Conservation (phyloP, 2,888 invertebrate genomes). For the Tachina lurida region DNA sequence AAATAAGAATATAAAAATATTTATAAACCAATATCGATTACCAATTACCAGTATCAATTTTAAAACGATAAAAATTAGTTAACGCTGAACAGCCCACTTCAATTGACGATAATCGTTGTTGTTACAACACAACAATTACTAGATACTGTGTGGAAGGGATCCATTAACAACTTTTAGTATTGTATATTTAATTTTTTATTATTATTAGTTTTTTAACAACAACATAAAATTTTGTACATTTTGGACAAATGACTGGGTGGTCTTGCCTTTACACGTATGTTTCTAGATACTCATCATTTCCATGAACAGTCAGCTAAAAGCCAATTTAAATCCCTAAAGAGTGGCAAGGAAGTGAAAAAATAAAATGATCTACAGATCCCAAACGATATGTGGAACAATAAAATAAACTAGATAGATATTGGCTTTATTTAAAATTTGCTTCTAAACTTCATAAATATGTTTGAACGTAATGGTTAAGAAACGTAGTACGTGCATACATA, state of each 20-base stretch:
- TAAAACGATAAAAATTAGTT: conserved; percentile 57
- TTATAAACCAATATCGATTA: conserved; percentile 54
- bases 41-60: conserved; percentile 60
- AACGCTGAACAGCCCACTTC: conserved; percentile 31
- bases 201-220: conserved; percentile 23
- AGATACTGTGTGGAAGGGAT: conserved; percentile 35
- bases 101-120: conserved; percentile 54
- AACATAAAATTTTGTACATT: conserved; percentile 7
- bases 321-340: conserved; percentile 5
- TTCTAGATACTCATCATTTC: not conserved
- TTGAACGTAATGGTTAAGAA: not conserved
- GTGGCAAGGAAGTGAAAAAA: conserved; percentile 5
- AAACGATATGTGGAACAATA: conserved; percentile 59
- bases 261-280: conserved; percentile 18
- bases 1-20: not conserved
- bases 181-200: conserved; percentile 47
- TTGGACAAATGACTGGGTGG: conserved; percentile 61
- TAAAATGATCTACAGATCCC: conserved; percentile 49
- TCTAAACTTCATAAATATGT: conserved; percentile 34
- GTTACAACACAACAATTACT: conserved; percentile 63
- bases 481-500: not conserved
- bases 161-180: conserved; percentile 54
- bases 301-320: not conserved
- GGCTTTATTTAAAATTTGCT: conserved; percentile 47
- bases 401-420: conserved; percentile 59